phyloP scores from a whole-genome alignment of 2,888 invertebrate genomes.

The Pemphredon lugubris region DNA sequence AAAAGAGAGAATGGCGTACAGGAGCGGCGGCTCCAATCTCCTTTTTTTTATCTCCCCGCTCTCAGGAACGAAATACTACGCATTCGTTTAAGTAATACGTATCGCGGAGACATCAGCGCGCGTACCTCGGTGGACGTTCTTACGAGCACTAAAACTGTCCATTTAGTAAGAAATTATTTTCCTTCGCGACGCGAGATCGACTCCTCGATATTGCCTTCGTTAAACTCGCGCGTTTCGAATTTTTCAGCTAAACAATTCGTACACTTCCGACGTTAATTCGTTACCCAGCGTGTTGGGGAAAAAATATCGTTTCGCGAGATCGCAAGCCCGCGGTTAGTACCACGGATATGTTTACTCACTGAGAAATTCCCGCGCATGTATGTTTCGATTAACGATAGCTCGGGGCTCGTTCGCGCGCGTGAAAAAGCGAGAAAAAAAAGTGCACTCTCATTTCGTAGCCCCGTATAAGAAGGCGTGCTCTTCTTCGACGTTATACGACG shows the following conservation, averaged over 20 bases:
- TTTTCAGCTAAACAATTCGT: conserved; percentile 26
- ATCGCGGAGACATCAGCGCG: background rate
- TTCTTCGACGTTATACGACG: no score
- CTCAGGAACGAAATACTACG: conserved; percentile 53
- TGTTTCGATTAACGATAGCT: no score
- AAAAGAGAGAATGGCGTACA: conserved; percentile 66
- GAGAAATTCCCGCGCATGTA: no score
- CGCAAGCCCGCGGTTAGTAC: no score
- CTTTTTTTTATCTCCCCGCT: conserved; percentile 2
- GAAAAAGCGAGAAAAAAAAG: no score
- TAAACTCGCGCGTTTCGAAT: conserved; percentile 25
- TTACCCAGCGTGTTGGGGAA: background rate
- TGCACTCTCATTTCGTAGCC: no score
- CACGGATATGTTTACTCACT: no score
- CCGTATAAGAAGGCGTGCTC: no score
- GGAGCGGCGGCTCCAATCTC: background rate
- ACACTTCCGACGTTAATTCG: background rate
- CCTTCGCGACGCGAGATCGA: conserved; percentile 16
- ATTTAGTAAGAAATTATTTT: conserved; percentile 62
- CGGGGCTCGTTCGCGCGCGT: no score
- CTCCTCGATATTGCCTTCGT: conserved; percentile 19
- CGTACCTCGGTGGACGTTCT: conserved; percentile 13
- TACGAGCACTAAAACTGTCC: conserved; percentile 58
- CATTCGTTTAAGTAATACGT: conserved; percentile 36
- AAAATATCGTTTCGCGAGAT: background rate